phyloP scores from a whole-genome alignment of 2,113 vertebrate genomes.

The Nipponia nippon region DNA sequence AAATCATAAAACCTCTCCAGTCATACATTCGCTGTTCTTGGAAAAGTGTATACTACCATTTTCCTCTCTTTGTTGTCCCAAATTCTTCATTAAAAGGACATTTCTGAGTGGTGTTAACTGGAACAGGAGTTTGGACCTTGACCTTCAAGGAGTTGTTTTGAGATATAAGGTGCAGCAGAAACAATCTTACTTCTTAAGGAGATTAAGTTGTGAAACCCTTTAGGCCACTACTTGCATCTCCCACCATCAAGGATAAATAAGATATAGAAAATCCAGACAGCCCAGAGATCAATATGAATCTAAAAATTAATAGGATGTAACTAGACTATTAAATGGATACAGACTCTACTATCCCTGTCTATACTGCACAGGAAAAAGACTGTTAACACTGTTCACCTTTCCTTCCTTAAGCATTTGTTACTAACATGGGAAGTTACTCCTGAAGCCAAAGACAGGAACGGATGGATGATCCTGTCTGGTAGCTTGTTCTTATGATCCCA shows the following conservation, averaged over 20 bases:
- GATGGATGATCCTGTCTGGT: background rate
- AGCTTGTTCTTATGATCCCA: background rate
- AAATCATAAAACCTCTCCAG: background rate
- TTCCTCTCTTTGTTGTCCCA: background rate
- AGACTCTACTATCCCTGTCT: background rate
- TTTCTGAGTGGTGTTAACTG: background rate
- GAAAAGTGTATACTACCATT: background rate
- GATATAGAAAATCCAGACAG: background rate
- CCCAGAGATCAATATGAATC: background rate
- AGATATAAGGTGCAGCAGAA: background rate
- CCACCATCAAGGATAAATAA: background rate
- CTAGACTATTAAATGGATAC: background rate
- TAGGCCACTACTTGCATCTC: background rate
- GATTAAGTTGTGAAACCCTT: background rate
- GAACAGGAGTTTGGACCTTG: background rate
- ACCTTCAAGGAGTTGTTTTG: background rate
- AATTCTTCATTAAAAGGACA: background rate
- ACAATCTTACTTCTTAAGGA: background rate
- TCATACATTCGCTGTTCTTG: background rate
- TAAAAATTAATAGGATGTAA: background rate
- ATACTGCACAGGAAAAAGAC: background rate
- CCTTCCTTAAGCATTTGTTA: background rate
- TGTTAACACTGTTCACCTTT: background rate
- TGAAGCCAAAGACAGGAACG: background rate
- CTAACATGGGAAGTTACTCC: background rate